Base-by-base conservation (phyloP, 2,113 vertebrate genomes). In the Telmatochromis brachygnathus region DNA sequence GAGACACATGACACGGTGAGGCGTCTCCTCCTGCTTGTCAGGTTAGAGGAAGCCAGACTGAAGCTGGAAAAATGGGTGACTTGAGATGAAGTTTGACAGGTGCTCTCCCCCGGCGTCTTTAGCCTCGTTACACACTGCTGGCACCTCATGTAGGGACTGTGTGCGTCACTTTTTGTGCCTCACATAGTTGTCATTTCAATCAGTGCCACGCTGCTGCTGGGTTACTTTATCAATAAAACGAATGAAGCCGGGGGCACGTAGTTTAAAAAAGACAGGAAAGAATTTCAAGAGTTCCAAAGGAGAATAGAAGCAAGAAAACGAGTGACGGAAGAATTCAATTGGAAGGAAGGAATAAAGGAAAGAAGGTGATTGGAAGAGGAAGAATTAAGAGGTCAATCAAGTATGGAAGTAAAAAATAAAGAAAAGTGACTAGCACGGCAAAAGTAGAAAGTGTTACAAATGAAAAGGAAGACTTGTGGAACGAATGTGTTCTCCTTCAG, bases 81-180 rank as follows among this genome's bases (percentile, higher is more conserved):
- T 94, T 95, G 96, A 97, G 96, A 96, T 96, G 97, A 96, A 94
- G 96, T 94, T 94, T 94, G 96, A 97, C 97, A 97, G 97, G 96
- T 97, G 97, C 96, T 96, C 91, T 92, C 92, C 95, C 8, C 60
- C 65, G 5, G 81, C 33, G 21, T 93, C 88, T 87, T 82, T 82
- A 86, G 80, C 68, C 88, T 90, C 80, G 45, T 83, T 81, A 82
- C 87, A 62, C 82, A 79, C 84, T 30, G 90, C 86, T 51, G 84
- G 77, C 86, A 75, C 70, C 91, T 90, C 82, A 21, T 81, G 90
- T 70, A 28, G 37, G 15, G 53, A 6, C 87, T 33, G 82, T 33
- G 86, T 93, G 88, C 89, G 89, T 93, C 93, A 92, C 84, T 62
- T 93, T 87, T 30, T 92, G 84, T 56, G 83, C 70, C 53, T 83